A percentile compares a stretch with the other conserved stretches of the same genome.
Evolutionary conservation across 2,113 vertebrate genomes (phyloP).

Genomic region (Caracal caracal): DNA sequence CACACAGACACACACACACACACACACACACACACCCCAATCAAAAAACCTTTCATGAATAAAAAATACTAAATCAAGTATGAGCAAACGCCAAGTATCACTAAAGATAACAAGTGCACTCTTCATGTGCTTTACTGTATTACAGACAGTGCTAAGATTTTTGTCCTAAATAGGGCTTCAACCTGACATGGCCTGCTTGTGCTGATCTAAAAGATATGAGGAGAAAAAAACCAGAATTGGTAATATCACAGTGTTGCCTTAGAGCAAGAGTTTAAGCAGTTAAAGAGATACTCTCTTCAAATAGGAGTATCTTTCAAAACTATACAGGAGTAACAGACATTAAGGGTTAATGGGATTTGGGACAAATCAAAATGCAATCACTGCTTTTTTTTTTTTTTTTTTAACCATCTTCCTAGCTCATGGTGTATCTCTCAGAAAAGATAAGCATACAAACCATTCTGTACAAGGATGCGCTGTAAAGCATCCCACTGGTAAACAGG

Average conservation of each 20-base stretch:
- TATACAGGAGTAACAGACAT: neutral
- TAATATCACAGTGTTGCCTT: neutral
- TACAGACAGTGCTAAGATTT: neutral
- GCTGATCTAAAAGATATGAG: neutral
- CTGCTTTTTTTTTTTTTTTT: neutral
- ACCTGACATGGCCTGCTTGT: neutral
- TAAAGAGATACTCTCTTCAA: neutral
- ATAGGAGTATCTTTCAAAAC: neutral
- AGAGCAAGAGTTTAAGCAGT: neutral
- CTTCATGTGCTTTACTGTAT: neutral
- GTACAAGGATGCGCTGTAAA: neutral
- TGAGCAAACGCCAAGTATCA: neutral
- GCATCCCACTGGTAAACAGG: neutral
- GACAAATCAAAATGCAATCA: constrained; percentile 14
- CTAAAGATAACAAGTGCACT: neutral
- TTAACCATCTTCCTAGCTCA: neutral
- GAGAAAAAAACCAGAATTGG: neutral
- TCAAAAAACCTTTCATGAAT: constrained; percentile 1
- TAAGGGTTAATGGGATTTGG: neutral
- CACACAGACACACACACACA: neutral
- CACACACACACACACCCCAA: neutral
- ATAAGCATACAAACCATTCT: neutral
- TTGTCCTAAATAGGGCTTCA: neutral
- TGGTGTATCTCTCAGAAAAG: neutral
- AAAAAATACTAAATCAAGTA: neutral